A percentile compares a stretch with the other conserved stretches of the same genome.
phyloP scores from a whole-genome alignment of 2,113 vertebrate species.

The Datnioides undecimradiatus region DNA sequence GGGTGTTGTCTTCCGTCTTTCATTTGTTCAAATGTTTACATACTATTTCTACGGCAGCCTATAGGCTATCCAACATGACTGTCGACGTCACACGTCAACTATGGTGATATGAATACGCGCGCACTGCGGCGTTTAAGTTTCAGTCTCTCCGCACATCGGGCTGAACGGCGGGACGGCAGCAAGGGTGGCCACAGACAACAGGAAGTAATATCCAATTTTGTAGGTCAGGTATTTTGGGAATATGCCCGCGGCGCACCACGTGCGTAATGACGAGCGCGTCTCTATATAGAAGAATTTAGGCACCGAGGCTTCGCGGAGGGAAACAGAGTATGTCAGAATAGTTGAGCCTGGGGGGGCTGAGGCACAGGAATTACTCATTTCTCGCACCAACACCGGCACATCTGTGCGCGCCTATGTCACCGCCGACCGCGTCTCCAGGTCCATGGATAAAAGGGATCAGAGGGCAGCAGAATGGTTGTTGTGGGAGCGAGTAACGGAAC shows the following conservation, averaged over 20 bases:
- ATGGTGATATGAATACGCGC: conserved; percentile 18
- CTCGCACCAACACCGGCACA: conserved; percentile 49
- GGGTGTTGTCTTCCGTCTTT: not conserved
- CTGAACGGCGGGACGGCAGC: not conserved
- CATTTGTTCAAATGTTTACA: not conserved
- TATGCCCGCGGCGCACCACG: conserved; percentile 44
- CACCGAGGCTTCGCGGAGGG: not conserved
- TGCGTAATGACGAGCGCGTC: conserved; percentile 54
- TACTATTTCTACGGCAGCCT: not conserved
- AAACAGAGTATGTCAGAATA: not conserved
- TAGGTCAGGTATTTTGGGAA: conserved; percentile 61
- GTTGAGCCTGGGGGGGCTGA: conserved; percentile 1
- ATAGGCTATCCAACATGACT: not conserved
- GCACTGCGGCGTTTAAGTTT: conserved; percentile 6
- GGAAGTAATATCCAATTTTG: conserved; percentile 7
- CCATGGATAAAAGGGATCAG: conserved; percentile 70
- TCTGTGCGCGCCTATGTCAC: conserved; percentile 56
- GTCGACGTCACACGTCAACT: conserved; percentile 60
- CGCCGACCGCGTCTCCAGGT: conserved; percentile 43
- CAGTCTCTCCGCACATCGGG: not conserved
- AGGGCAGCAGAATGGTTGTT: conserved; percentile 67
- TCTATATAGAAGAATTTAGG: conserved; percentile 27
- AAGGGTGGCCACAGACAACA: not conserved
- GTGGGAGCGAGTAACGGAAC: conserved; percentile 70
- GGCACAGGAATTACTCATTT: conserved; percentile 24